These are phyloP conservation scores for Lamprotornis superbus DNA, from an alignment of 2,113 vertebrate genomes.

Conservation along the genomic window DNA sequence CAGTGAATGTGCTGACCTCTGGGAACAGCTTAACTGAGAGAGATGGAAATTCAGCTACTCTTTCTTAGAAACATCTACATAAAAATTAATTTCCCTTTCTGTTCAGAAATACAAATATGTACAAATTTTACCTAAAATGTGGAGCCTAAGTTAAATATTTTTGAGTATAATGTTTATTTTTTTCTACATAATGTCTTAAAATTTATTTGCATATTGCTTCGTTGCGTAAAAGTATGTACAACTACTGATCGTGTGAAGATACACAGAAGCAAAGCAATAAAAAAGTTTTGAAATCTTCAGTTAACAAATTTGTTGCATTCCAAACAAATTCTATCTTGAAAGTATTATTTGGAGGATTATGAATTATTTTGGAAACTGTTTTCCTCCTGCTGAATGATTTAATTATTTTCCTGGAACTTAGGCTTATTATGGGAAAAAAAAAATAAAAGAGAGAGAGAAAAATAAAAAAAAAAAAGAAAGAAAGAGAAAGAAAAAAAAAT, in stretches of 20 bases:
- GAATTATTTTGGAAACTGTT: not conserved
- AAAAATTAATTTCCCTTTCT: not conserved
- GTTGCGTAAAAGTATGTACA: not conserved
- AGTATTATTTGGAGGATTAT: not conserved
- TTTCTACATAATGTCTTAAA: not conserved
- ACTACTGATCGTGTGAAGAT: not conserved
- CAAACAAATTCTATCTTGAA: not conserved
- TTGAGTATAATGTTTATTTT: not conserved
- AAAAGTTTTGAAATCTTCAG: not conserved
- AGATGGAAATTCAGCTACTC: not conserved
- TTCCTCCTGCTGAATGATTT: not conserved
- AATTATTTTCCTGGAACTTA: not conserved
- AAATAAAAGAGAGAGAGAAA: too few relatives aligned
- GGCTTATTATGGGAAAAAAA: not conserved
- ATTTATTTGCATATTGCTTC: not conserved
- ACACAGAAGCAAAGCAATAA: not conserved
- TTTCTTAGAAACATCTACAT: not conserved
- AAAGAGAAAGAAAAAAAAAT: not conserved
- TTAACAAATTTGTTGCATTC: not conserved
- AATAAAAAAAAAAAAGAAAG: not conserved
- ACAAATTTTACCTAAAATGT: not conserved
- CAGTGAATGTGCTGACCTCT: not conserved
- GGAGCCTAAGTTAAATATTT: not conserved
- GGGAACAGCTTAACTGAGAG: not conserved
- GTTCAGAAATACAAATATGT: not conserved